Base-by-base conservation (phyloP, 2,797 vertebrate species). In the Aselliscus stoliczkanus region DNA sequence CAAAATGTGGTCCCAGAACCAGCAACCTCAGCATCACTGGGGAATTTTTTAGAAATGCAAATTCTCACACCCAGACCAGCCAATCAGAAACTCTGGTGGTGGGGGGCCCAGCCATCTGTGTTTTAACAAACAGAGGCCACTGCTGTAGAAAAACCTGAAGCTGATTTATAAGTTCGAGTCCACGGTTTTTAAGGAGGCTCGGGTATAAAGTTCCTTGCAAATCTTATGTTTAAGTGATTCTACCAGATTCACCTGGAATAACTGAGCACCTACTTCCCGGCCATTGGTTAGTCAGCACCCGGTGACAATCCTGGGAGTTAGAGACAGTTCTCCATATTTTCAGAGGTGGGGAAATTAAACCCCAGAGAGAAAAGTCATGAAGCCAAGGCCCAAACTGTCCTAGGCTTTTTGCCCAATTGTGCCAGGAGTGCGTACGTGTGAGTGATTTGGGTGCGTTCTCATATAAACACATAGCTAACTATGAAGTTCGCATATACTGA, bases 301-400 rank as follows among this genome's bases (percentile, higher is more conserved):
- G 23, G 44, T 29, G 34, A 37, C 20, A 15, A 64, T 39, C 18
- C 69, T 13, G 2, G 25, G 34, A 64, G 60, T 58, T 42, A 70
- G 29, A 60, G 2, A 29, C 10, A 4, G 10, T 54, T 18, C 60
- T 20, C 8, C 42, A 18, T 1, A 25, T 62, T 50, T 80, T 54
- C 60, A 89, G 39, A 67, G 77, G 60, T 18, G 3, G 31, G 15
- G 56, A 86, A 88, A 75, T 65, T 69, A 92, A 87, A 60, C 4
- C 6, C 20, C 39, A 29, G 70, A 62, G 44, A 67, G n/a, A 64
- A 1, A 79, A 65, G 37, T 80, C 23, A 34, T 25, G 34, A 67
- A 37, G 37, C 52, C 42, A 85, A 56, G 47, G 67, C 62, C 20
- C 75, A 37, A 34, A 67, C 42, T 62, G 85, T 39, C 34, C 62